Percentiles rank a stretch among this genome's conserved stretches.
These are phyloP conservation scores for Lophius americanus DNA, from an alignment of 2,797 vertebrate genomes.

Conservation along the genomic window DNA sequence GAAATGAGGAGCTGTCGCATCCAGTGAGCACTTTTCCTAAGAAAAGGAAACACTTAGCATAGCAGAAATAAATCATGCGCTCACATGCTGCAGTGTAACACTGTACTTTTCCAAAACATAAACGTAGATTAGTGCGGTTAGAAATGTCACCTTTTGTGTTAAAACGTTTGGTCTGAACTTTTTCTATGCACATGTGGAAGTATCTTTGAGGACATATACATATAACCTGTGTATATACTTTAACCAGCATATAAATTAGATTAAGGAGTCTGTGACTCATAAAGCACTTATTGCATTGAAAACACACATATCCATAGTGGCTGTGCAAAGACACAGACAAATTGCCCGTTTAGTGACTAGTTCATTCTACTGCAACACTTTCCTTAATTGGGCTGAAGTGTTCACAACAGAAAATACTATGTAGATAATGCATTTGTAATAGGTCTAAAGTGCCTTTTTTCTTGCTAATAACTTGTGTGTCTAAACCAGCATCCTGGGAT, in stretches of 20 bases:
- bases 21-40: conserved; percentile 67
- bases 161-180: conserved; percentile 20
- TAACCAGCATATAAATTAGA: conserved; percentile 24
- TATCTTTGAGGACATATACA: conserved; percentile 1
- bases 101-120: conserved; percentile 66
- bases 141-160: conserved; percentile 25
- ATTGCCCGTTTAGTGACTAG: conserved; percentile 17
- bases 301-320: conserved; percentile 12
- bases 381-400: conserved; percentile 16
- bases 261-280: conserved; percentile 20
- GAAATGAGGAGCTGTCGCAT: conserved; percentile 80
- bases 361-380: conserved; percentile 22
- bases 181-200: not conserved
- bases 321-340: conserved; percentile 9
- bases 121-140: conserved; percentile 31
- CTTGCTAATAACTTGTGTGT: conserved; percentile 1
- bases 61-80: conserved; percentile 81
- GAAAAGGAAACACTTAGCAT: conserved; percentile 78
- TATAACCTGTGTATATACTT: too few species aligned
- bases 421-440: conserved; percentile 11
- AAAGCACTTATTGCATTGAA: conserved; percentile 4
- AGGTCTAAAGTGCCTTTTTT: conserved; percentile 12
- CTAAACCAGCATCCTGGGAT: not conserved
- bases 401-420: not conserved
- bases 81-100: conserved; percentile 59